Evolutionary conservation across 2,888 invertebrate genomes (phyloP).

Genomic region (Noctua comes): DNA sequence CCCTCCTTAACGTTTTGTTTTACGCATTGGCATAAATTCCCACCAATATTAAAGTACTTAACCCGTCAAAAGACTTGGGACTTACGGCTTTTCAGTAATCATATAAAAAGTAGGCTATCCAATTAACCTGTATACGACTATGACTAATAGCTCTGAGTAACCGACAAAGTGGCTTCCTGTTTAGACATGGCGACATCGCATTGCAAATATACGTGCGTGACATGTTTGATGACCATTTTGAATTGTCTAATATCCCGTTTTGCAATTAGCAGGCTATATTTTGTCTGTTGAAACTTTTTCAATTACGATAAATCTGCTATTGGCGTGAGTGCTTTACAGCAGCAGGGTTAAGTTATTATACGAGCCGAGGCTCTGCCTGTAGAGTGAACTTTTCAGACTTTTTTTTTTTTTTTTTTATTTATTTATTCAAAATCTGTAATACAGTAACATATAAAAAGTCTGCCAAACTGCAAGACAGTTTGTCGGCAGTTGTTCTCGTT

Average conservation of each 20-base stretch:
- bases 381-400: no score
- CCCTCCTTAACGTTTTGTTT: no score
- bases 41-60: slow-evolving; percentile 1
- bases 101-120: slow-evolving; percentile 72
- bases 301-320: no score
- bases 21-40: background rate
- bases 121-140: slow-evolving; percentile 71
- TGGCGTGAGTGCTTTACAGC: no score
- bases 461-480: no score
- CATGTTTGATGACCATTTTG: slow-evolving; percentile 37
- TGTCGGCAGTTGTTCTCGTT: no score
- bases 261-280: slow-evolving; percentile 13
- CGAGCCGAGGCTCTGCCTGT: no score
- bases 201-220: slow-evolving; percentile 43
- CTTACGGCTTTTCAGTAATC: slow-evolving; percentile 26
- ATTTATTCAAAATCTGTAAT: no score
- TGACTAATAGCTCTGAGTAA: slow-evolving; percentile 75
- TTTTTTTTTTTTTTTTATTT: no score
- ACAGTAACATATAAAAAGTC: no score
- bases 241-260: slow-evolving; percentile 1
- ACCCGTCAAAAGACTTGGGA: background rate
- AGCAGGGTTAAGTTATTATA: no score
- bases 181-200: slow-evolving; percentile 37
- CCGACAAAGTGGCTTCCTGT: slow-evolving; percentile 76
- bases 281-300: no score